Conservation (phyloP, 2,797 vertebrate species). For the Corythornis leucogaster region DNA sequence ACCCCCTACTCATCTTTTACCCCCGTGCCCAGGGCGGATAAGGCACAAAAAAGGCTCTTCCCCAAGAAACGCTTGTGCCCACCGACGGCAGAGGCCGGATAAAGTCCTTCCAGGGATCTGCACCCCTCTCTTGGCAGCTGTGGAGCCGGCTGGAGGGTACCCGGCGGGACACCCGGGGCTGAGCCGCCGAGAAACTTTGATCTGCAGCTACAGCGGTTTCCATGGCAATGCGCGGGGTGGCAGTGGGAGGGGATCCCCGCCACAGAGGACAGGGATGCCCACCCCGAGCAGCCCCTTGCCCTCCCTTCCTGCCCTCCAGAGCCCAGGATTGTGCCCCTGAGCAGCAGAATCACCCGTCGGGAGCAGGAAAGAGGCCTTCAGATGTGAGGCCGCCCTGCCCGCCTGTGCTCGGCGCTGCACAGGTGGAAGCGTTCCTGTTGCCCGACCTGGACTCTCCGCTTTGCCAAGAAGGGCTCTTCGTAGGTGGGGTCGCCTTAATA, state of each 20-base stretch:
- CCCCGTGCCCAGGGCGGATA: not conserved
- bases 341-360: rapidly evolving
- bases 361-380: not conserved
- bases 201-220: not conserved
- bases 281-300: not conserved
- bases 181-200: not conserved
- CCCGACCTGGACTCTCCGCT: not conserved
- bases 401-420: not conserved
- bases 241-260: not conserved
- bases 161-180: not conserved
- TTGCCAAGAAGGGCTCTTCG: rapidly evolving
- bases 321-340: not conserved
- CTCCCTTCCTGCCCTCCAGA: too few relatives aligned
- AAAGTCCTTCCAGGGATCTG: not conserved
- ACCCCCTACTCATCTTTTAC: not conserved
- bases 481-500: not conserved
- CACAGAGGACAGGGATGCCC: not conserved
- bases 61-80: not conserved
- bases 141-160: not conserved
- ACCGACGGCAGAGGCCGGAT: not conserved
- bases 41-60: not conserved
- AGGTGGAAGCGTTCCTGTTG: not conserved
- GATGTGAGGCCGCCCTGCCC: not conserved
- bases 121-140: rapidly evolving
- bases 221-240: constrained; percentile 7